phyloP scores from a whole-genome alignment of 1,140 invertebrate species.

The Bombus turneri region DNA sequence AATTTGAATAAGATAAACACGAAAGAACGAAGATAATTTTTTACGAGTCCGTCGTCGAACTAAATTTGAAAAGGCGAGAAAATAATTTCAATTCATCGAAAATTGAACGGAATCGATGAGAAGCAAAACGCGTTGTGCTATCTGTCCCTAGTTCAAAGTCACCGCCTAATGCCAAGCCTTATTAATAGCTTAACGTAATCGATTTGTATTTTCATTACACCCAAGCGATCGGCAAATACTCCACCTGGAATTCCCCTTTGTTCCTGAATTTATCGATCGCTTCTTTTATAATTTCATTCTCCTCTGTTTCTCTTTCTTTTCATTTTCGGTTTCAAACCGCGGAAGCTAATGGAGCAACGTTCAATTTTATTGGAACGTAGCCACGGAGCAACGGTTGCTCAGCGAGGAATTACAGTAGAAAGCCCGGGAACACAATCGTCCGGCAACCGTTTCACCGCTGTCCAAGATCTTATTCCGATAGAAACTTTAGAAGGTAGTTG shows the following conservation, averaged over 20 bases:
- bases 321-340: background rate
- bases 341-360: background rate
- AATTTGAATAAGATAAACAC: background rate
- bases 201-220: background rate
- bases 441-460: slow-evolving; percentile 7
- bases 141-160: background rate
- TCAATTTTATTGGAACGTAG: background rate
- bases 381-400: background rate
- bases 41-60: accelerated
- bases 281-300: background rate
- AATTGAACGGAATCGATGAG: background rate
- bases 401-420: background rate
- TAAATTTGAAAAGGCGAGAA: no score
- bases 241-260: background rate
- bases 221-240: background rate
- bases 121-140: background rate
- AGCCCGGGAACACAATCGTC: slow-evolving; percentile 25
- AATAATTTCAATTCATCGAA: background rate
- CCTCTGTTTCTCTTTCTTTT: background rate
- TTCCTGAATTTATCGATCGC: background rate
- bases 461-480: slow-evolving; percentile 25
- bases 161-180: background rate
- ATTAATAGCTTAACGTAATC: background rate
- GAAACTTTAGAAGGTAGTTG: slow-evolving; percentile 35
- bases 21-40: background rate